phyloP scores from a whole-genome alignment of 2,113 vertebrate species.

The Cyanoramphus novaezelandiae region DNA sequence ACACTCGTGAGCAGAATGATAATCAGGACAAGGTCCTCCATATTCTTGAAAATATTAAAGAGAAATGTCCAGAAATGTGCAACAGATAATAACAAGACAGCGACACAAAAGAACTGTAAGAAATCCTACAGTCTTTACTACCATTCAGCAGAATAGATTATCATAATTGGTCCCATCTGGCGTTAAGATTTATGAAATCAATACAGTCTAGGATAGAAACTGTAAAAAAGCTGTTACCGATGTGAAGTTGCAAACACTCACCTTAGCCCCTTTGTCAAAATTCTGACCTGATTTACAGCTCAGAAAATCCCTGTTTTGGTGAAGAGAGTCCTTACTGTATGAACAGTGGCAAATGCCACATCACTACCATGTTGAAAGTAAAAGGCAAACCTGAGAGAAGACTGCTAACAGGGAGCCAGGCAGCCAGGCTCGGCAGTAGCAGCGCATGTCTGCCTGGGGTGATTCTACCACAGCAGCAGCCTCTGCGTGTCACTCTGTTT shows the following conservation, averaged over 20 bases:
- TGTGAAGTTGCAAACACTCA: neutral
- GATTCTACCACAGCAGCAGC: neutral
- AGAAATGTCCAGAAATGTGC: neutral
- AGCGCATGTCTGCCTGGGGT: neutral
- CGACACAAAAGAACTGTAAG: neutral
- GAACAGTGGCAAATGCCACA: neutral
- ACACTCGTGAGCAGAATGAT: neutral
- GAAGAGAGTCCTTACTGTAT: neutral
- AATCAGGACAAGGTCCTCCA: neutral
- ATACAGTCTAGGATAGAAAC: neutral
- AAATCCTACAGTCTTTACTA: neutral
- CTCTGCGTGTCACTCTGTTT: neutral
- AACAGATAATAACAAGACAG: neutral
- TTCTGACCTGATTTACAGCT: constrained; percentile 14
- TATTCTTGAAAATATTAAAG: neutral
- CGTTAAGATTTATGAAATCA: neutral
- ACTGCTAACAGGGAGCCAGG: neutral
- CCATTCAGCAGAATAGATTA: neutral
- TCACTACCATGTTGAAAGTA: neutral
- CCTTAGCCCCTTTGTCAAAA: neutral
- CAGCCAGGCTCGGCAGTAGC: neutral
- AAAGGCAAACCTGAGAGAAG: neutral
- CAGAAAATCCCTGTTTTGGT: neutral
- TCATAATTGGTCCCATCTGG: constrained; percentile 1
- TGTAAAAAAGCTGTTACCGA: neutral